Percentiles rank a stretch among this genome's conserved stretches.
Conservation (phyloP, 2,797 vertebrate genomes). For the Philypnodon macrostomus region DNA sequence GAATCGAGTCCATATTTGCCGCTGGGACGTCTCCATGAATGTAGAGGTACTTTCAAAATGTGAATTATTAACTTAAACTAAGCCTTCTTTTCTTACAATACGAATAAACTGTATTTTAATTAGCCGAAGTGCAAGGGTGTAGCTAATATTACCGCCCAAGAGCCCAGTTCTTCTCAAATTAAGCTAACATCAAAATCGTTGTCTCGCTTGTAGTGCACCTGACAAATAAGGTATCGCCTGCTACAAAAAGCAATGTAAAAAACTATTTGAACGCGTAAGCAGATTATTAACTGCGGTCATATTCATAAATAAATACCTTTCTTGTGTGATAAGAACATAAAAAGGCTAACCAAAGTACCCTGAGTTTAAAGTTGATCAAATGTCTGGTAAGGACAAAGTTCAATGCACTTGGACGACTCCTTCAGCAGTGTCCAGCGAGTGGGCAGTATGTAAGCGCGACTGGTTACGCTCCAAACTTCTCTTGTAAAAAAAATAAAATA, state of each 20-base stretch:
- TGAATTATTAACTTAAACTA: no score
- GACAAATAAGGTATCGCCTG: background rate
- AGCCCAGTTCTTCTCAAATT: constrained; percentile 10
- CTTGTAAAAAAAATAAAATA: constrained; percentile 18
- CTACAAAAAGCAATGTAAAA: background rate
- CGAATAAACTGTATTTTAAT: background rate
- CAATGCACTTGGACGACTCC: constrained; percentile 28
- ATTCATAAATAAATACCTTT: background rate
- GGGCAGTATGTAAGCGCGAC: constrained; percentile 7
- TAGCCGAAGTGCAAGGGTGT: background rate
- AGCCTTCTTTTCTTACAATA: background rate
- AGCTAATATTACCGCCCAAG: constrained; percentile 4
- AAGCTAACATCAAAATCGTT: constrained; percentile 18
- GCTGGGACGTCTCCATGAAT: constrained; percentile 4
- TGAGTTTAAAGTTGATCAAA: constrained; percentile 29
- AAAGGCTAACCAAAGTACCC: background rate
- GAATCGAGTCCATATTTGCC: constrained; percentile 22
- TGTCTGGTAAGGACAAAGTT: constrained; percentile 32
- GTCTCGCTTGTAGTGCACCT: constrained; percentile 18
- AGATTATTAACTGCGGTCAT: constrained; percentile 14
- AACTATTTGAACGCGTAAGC: background rate
- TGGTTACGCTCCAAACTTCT: constrained; percentile 20
- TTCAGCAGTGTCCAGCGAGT: constrained; percentile 2
- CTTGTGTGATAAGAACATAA: background rate
- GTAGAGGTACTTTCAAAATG: background rate